These are phyloP conservation scores for Syritta pipiens DNA, from an alignment of 2,888 invertebrate genomes.

Conservation along the genomic window DNA sequence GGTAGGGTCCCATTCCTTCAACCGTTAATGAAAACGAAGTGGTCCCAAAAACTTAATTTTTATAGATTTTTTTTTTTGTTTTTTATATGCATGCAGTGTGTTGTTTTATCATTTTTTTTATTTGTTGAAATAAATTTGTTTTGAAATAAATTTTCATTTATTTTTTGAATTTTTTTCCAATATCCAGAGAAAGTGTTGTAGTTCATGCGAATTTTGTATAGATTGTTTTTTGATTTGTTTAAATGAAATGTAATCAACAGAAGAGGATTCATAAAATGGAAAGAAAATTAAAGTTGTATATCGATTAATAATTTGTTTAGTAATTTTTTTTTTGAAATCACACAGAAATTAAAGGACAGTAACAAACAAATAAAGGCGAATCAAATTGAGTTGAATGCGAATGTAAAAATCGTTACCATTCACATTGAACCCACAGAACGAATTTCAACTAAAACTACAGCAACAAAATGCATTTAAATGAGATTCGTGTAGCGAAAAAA, in stretches of 20 bases:
- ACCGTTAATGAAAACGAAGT: conserved; percentile 80
- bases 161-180: conserved; percentile 61
- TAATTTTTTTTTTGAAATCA: conserved; percentile 35
- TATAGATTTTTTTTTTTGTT: conserved; percentile 68
- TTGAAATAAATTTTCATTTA: conserved; percentile 41
- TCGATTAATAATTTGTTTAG: conserved; percentile 63
- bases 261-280: conserved; percentile 64
- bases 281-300: conserved; percentile 57
- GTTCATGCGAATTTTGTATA: conserved; percentile 59
- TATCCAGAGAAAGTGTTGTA: conserved; percentile 61
- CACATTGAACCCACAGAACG: background rate
- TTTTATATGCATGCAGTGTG: conserved; percentile 62
- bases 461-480: conserved; percentile 57
- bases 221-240: conserved; percentile 59
- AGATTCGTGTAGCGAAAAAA: conserved; percentile 27
- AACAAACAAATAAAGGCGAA: conserved; percentile 31
- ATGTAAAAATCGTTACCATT: conserved; percentile 1
- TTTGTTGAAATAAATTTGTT: conserved; percentile 50
- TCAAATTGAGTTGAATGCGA: conserved; percentile 23
- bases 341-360: conserved; percentile 53
- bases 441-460: conserved; percentile 30
- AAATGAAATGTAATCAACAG: conserved; percentile 61
- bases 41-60: conserved; percentile 79
- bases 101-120: conserved; percentile 61
- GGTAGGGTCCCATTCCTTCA: conserved; percentile 80